phyloP scores from a whole-genome alignment of 2,797 vertebrate species.

The Enteromius thamalakanensis region DNA sequence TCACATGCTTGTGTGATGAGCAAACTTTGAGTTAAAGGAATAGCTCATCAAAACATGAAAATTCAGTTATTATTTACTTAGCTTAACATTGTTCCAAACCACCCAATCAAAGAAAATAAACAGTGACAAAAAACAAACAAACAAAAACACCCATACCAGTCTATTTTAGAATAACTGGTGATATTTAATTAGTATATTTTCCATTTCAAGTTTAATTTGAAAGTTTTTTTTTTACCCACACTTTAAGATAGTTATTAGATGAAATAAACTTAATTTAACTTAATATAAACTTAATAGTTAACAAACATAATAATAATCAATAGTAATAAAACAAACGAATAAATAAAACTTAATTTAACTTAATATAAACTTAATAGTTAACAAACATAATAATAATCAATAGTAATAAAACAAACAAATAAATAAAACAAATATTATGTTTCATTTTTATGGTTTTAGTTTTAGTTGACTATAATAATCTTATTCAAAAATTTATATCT shows the following conservation, averaged over 20 bases:
- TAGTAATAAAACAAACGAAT: too few relatives aligned
- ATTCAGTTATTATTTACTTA: background rate
- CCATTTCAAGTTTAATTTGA: too few relatives aligned
- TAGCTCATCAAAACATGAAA: background rate
- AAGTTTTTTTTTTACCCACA: background rate
- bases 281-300: too few relatives aligned
- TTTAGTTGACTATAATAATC: background rate
- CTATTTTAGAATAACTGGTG: background rate
- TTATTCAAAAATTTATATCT: background rate
- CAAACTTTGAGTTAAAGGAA: background rate
- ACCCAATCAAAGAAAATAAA: background rate
- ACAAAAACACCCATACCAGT: background rate
- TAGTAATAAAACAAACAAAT: too few relatives aligned
- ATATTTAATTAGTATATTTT: too few relatives aligned
- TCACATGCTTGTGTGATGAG: conserved; percentile 21
- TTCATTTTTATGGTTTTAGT: too few relatives aligned
- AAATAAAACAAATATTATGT: too few relatives aligned
- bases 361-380: too few relatives aligned
- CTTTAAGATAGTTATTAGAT: background rate
- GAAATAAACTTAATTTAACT: background rate
- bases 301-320: too few relatives aligned
- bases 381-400: too few relatives aligned
- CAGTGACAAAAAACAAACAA: background rate
- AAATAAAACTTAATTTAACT: too few relatives aligned
- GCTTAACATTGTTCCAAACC: background rate